Evolutionary conservation across 2,113 vertebrate species (phyloP), one percentile per base, ranked within the genome.

Genomic region (Bubo bubo): DNA sequence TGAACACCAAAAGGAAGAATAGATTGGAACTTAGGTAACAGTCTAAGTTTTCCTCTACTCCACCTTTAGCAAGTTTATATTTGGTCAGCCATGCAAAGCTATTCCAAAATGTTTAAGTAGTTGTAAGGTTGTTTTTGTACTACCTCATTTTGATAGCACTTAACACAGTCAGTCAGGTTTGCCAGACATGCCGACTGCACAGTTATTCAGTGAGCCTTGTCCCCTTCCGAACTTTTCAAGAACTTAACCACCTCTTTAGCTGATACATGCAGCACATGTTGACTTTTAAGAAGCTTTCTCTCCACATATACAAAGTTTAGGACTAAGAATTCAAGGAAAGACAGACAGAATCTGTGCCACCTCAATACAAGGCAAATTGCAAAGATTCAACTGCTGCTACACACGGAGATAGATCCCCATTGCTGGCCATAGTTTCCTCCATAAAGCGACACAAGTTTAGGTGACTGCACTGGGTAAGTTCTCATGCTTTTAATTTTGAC

Each of bases 101-200:
- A 49, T 41, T 75, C 37, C 47, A 77, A 30, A 70, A 22, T 6
- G 26, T 32, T 91, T 66, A 23, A 23, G 72, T 49, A 91, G 74
- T 3, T 67, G 27, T 20, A 21, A 41, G 52, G 12, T 5, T 50
- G 22, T 22, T 71, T 56, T 77, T 63, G 47, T 45, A 50, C 28
- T 34, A 14, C 35, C 74, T 60, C 6, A 30, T 66, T 45, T 37
- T 58, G 72, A 9, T 9, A 63, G 39, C 27, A 19, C 30, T 37
- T 43, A 35, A 8, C 30, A 26, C 11, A 18, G 3, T 24, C n/a
- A 58, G 80, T 37, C 50, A 49, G 68, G 16, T 64, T 49, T 43
- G 62, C 62, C 76, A 85, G 52, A 85, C 70, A 67, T 8, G 39
- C 41, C 1, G 3, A 49, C 0, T 2, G 58, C 27, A 32, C 0